Conservation (phyloP, 35 echinoderm and acorn worm genomes). For the Chiridota heheva region DNA sequence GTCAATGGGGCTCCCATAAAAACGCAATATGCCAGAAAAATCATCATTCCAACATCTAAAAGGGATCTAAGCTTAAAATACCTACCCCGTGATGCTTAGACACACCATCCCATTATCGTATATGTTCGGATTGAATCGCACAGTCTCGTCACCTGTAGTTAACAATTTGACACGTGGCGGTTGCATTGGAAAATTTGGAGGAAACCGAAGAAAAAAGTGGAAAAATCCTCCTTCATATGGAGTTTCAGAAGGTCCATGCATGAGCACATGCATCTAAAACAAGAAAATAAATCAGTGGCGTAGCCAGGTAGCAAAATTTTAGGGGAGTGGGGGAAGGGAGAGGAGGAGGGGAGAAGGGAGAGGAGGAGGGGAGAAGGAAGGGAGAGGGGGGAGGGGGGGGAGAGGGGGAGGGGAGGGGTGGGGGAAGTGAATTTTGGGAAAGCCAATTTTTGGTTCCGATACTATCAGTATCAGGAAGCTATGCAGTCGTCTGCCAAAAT, state of each 20-base stretch:
- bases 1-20: no score
- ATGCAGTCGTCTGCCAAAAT: neutral
- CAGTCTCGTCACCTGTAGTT: constrained; percentile 66
- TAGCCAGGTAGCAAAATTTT: no score
- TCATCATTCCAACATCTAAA: no score
- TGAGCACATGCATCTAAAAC: constrained; percentile 74
- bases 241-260: constrained; percentile 75
- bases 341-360: neutral
- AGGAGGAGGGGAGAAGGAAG: neutral
- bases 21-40: no score
- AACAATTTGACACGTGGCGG: constrained; percentile 83
- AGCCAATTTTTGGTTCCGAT: neutral
- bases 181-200: constrained; percentile 74
- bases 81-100: constrained; percentile 82
- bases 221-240: constrained; percentile 91
- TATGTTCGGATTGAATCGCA: constrained; percentile 87
- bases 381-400: neutral
- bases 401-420: neutral
- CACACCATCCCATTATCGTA: constrained; percentile 87
- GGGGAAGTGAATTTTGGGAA: neutral
- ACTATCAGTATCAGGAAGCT: neutral
- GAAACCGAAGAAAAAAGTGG: constrained; percentile 77
- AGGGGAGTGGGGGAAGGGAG: no score
- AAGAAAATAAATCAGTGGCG: neutral
- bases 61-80: no score